phyloP scores from a whole-genome alignment of 2,888 invertebrate species.

The Embidobia sp. region DNA sequence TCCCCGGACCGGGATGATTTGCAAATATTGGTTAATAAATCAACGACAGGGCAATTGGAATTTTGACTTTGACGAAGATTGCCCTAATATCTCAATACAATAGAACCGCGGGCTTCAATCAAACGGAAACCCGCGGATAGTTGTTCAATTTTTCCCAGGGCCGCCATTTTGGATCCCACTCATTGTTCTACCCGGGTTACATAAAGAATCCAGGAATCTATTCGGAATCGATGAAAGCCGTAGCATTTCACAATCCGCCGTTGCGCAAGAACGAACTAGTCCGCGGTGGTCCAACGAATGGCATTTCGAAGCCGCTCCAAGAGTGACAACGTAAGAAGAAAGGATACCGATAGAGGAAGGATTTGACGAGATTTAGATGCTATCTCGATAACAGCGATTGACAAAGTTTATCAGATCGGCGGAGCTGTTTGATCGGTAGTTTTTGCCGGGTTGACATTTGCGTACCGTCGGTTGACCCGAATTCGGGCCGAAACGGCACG shows the following conservation, averaged over 20 bases:
- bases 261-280: no score
- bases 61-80: conserved; percentile 56
- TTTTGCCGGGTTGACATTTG: conserved; percentile 16
- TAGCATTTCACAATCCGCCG: no score
- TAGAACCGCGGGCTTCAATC: conserved; percentile 56
- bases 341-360: no score
- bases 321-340: no score
- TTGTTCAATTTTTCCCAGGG: no score
- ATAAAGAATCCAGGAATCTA: no score
- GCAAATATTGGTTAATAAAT: conserved; percentile 79
- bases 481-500: conserved; percentile 11
- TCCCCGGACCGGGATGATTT: conserved; percentile 74
- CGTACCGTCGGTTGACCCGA: background rate
- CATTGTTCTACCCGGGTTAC: no score
- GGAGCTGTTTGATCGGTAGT: conserved; percentile 27
- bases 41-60: conserved; percentile 66
- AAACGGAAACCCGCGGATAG: conserved; percentile 74
- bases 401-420: conserved; percentile 67
- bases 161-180: no score
- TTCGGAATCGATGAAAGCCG: no score
- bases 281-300: no score
- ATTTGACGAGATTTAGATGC: no score
- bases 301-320: no score
- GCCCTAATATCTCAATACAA: conserved; percentile 42
- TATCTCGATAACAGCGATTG: conserved; percentile 72